phyloP scores from a whole-genome alignment of 2,113 vertebrate genomes.

The Siphamia tubifer region DNA sequence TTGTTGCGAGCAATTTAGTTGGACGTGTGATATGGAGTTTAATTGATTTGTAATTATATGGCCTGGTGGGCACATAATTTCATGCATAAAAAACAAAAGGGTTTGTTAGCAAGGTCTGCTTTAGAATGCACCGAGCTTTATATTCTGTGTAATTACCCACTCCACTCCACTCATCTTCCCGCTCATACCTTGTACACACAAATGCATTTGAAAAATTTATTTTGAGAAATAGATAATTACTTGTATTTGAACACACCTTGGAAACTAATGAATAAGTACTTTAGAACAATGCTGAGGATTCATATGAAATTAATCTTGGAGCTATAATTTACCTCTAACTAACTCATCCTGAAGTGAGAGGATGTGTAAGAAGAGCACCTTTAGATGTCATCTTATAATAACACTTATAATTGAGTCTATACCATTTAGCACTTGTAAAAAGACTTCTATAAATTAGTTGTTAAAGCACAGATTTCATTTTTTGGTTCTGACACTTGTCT shows the following conservation, averaged over 20 bases:
- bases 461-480: too few relatives aligned
- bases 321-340: too few relatives aligned
- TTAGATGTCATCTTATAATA: too few relatives aligned
- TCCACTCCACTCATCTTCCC: constrained; percentile 31
- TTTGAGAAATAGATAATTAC: constrained; percentile 31
- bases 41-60: constrained; percentile 65
- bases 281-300: neutral
- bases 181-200: constrained; percentile 22
- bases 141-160: constrained; percentile 56
- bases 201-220: constrained; percentile 24
- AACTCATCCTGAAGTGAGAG: too few relatives aligned
- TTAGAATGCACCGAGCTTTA: constrained; percentile 51
- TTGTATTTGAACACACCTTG: constrained; percentile 17
- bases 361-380: too few relatives aligned
- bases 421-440: too few relatives aligned
- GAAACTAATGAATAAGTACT: constrained; percentile 17
- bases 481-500: too few relatives aligned
- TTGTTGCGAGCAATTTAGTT: constrained; percentile 23
- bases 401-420: too few relatives aligned
- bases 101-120: constrained; percentile 47
- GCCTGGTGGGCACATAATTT: constrained; percentile 41
- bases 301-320: neutral
- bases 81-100: constrained; percentile 43
- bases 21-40: constrained; percentile 50
- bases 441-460: too few relatives aligned